A percentile compares a stretch with the other conserved stretches of the same genome.
These are phyloP conservation scores for Plutomurus gul DNA, from an alignment of 1,140 invertebrate genomes.

Conservation along the genomic window DNA sequence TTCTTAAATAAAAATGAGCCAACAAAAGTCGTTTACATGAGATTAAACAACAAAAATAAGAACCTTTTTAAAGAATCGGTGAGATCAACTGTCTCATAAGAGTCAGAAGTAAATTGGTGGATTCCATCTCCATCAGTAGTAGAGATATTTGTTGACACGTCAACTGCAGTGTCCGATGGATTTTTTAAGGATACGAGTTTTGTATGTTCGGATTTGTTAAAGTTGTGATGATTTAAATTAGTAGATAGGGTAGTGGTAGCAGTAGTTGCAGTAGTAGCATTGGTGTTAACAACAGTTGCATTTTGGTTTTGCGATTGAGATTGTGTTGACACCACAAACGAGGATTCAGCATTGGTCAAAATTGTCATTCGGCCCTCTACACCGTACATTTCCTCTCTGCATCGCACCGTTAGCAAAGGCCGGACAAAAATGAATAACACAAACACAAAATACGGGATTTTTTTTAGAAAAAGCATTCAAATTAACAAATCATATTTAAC, in stretches of 20 bases:
- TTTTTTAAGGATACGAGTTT: not conserved
- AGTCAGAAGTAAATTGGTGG: slow-evolving; percentile 11
- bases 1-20: not conserved
- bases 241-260: not conserved
- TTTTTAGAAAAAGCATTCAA: not conserved
- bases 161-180: not conserved
- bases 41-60: slow-evolving; percentile 32
- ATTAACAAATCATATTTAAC: not conserved
- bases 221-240: slow-evolving; percentile 20
- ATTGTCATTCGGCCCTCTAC: slow-evolving; percentile 52
- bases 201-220: slow-evolving; percentile 20
- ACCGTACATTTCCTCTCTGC: slow-evolving; percentile 53
- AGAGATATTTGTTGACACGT: not conserved
- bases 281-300: not conserved
- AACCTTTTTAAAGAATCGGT: slow-evolving; percentile 49
- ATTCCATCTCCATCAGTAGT: not conserved
- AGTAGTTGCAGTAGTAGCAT: not conserved
- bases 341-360: slow-evolving; percentile 41
- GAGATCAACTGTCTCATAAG: slow-evolving; percentile 43
- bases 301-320: not conserved
- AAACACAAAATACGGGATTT: slow-evolving; percentile 5
- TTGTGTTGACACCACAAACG: slow-evolving; percentile 16
- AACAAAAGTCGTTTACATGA: slow-evolving; percentile 18
- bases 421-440: slow-evolving; percentile 4
- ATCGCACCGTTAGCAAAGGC: slow-evolving; percentile 4